Base-by-base conservation (phyloP, 1,140 invertebrate species). In the Samia ricini region DNA sequence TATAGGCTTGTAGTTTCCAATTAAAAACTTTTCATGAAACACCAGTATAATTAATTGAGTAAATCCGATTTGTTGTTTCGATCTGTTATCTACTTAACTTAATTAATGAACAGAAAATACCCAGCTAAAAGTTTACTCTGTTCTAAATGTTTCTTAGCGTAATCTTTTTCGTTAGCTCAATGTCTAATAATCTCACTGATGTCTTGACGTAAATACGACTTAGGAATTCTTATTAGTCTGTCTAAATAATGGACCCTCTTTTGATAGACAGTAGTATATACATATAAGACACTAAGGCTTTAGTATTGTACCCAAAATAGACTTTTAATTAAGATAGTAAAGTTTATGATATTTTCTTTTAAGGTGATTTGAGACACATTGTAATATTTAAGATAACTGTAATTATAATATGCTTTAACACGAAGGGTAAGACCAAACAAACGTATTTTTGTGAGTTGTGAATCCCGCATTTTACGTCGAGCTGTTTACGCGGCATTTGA, bases 201-300 rank as follows among this genome's bases (percentile, higher is more conserved):
- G 75, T 74, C 69, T 77, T 79, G 83, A 84, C 81, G 74, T 85
- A 87, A 85, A 84, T 83, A 74, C 77, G 81, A 77, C 80, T 83
- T 79, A 81, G 72, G 73, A 83, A 80, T 83, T 79, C 81, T 85
- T 88, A 84, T 84, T 81, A 82, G 82, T 72, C 79, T 80, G 73
- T 79, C 75, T 80, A 79, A 83, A 85, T 87, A 87, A 87, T 77
- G 74, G 77, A 74, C 33, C 4, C 8, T 24, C 52, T 55, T 55
- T 55, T 24, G 18, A 55, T 24, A 36, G 6, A 19, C 19, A n/a
- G 26, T 56, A 23, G 6, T 15, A 23, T 10, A 15, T 42, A 12
- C 12, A 42, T 4, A 42, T 15, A 42, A n/a, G n/a, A n/a, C n/a
- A 42, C 12, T 42, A 12, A 42, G 33, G 15, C 33, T n/a, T n/a